Conservation (phyloP, 2,797 vertebrate species). For the Anguilla pacifica region DNA sequence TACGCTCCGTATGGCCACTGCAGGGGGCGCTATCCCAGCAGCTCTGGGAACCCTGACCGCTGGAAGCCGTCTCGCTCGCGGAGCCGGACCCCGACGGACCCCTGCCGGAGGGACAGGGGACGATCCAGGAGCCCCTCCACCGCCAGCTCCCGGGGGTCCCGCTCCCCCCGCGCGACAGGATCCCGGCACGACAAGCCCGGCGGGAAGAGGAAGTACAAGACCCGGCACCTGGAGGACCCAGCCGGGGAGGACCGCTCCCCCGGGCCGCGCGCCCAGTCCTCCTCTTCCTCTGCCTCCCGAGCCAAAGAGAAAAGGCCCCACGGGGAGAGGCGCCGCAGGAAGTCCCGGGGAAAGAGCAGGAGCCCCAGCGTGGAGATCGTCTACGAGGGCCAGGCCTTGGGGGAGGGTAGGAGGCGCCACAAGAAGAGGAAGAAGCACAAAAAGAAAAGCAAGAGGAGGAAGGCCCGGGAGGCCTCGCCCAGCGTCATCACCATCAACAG, state of each 20-base stretch:
- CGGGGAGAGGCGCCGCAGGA: constrained; percentile 68
- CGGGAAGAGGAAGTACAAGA: constrained; percentile 92
- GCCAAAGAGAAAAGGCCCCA: constrained; percentile 66
- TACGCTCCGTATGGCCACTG: constrained; percentile 61
- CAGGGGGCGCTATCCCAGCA: constrained; percentile 61
- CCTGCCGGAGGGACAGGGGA: constrained; percentile 68
- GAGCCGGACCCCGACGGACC: constrained; percentile 65
- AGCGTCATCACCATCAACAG: constrained; percentile 80
- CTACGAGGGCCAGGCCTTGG: constrained; percentile 73
- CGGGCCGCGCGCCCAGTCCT: constrained; percentile 39
- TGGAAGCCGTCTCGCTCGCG: constrained; percentile 60
- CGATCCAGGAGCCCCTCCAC: constrained; percentile 58
- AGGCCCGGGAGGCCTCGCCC: constrained; percentile 58
- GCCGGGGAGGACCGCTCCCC: constrained; percentile 57
- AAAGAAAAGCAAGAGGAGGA: constrained; percentile 73
- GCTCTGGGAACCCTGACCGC: constrained; percentile 69
- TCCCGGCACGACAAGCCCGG: constrained; percentile 73
- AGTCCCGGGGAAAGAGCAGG: constrained; percentile 71
- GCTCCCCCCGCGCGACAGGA: constrained; percentile 53
- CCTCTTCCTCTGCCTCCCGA: constrained; percentile 56
- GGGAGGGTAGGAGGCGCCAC: constrained; percentile 73
- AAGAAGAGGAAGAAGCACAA: constrained; percentile 93
- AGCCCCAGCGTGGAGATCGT: constrained; percentile 85
- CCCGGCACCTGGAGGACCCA: constrained; percentile 83
- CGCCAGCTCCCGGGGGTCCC: constrained; percentile 58